Evolutionary conservation across 2,888 invertebrate genomes (phyloP), one percentile per base, ranked within the genome.

Genomic region (Catonia carolina): DNA sequence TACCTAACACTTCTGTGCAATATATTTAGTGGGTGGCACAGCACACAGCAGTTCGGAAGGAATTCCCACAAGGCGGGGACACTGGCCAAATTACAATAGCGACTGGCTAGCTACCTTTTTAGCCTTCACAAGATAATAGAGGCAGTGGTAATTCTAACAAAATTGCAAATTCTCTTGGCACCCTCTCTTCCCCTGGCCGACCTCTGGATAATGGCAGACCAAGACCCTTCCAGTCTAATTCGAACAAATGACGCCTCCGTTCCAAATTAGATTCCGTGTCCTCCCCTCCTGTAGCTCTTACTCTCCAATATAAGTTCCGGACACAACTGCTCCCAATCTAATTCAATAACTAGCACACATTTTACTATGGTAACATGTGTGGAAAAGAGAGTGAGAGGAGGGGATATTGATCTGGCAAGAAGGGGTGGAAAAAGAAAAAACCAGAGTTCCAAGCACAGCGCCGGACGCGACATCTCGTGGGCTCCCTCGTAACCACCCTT

Each of bases 251-350:
- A 64, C 64, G 62, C 58, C 62, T 58, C 55, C 59, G 61, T 61
- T 62, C 60, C 59, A 62, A 64, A 64, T 64, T 64, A 63, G 64
- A 64, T 64, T 63, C 73, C 70, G 73, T 69, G 18, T 67, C 73
- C 73, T 73, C 68, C 73, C 74, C 72, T 71, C 69, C 72, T 73
- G 73, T 71, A 68, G 66, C 71, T 68, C 69, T 69, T 69, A 69
- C 70, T 69, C 67, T 68, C 61, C 55, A 45, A 45, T 53, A 45
- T 53, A 51, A 56, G 56, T 56, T 51, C 56, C 27, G 27, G 51
- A 51, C 56, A 42, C 51, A 56, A 51, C 51, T 51, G 51, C 22
- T 23, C 53, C 53, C 57, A 55, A 36, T 60, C 63, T 63, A 62
- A 63, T 61, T 62, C 63, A 63, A 63, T 63, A 63, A 61, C 63